These are phyloP conservation scores for Myripristis murdjan DNA, from an alignment of 2,797 vertebrate species.

Conservation along the genomic window DNA sequence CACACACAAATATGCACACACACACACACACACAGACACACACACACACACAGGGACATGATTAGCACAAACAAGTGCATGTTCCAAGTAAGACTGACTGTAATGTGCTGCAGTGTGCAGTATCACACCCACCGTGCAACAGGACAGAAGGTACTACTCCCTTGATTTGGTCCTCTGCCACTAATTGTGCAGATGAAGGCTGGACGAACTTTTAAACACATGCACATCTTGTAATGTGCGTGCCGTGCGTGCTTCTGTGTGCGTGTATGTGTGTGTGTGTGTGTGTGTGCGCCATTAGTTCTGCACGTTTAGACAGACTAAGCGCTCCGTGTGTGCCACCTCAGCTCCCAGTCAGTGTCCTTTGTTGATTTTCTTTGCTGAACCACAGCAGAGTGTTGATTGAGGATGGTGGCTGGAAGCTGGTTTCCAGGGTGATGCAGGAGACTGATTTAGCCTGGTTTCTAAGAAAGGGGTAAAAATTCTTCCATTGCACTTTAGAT, in stretches of 20 bases:
- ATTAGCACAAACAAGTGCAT: neutral
- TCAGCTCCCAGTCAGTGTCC: neutral
- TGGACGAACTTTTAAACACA: neutral
- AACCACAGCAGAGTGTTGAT: slow-evolving; percentile 3
- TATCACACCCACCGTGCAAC: too few species aligned
- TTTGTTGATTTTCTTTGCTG: slow-evolving; percentile 5
- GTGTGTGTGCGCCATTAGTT: neutral
- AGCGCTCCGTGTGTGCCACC: too few species aligned
- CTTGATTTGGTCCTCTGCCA: too few species aligned
- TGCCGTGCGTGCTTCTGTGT: too few species aligned
- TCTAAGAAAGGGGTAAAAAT: neutral
- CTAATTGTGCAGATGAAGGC: too few species aligned
- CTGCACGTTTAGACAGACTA: neutral
- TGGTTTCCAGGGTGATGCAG: slow-evolving; percentile 42
- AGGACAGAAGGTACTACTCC: too few species aligned
- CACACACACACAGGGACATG: neutral
- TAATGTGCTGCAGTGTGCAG: too few species aligned
- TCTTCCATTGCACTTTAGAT: neutral
- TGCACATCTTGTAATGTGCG: neutral
- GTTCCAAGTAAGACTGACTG: neutral
- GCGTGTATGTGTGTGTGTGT: neutral
- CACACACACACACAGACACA: slow-evolving; percentile 1
- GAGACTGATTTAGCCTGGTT: slow-evolving; percentile 1
- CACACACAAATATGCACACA: slow-evolving; percentile 10
- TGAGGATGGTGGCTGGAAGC: slow-evolving; percentile 1